phyloP scores from a whole-genome alignment of 2,888 invertebrate genomes.

The Chloroclysta siterata region DNA sequence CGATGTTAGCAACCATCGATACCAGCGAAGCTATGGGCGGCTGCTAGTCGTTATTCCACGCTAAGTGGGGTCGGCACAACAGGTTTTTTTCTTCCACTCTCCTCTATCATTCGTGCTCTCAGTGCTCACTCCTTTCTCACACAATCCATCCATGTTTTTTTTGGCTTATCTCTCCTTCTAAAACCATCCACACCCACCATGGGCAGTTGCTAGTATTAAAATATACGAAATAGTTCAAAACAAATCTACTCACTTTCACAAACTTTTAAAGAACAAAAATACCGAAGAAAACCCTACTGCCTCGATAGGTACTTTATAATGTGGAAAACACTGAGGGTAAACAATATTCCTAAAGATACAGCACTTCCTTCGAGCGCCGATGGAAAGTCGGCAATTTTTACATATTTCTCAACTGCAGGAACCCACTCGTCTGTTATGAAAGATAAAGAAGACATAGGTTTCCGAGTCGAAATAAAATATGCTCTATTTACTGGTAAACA shows the following conservation, averaged over 20 bases:
- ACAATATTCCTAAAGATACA: conserved; percentile 52
- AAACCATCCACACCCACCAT: too few species aligned
- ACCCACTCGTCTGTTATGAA: conserved; percentile 71
- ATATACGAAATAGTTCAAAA: too few species aligned
- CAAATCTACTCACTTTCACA: not conserved
- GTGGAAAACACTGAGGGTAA: conserved; percentile 53
- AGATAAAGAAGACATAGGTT: conserved; percentile 61
- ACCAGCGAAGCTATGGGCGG: too few species aligned
- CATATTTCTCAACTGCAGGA: conserved; percentile 63
- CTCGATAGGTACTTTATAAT: conserved; percentile 47
- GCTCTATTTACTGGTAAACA: conserved; percentile 34
- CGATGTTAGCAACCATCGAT: too few species aligned
- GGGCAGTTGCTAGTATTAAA: too few species aligned
- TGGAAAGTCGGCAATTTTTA: conserved; percentile 50
- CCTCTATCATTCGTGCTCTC: too few species aligned
- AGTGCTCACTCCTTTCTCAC: too few species aligned
- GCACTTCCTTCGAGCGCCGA: conserved; percentile 47
- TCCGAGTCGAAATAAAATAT: conserved; percentile 40
- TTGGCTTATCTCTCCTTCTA: too few species aligned
- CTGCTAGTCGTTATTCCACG: too few species aligned
- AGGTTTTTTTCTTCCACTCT: too few species aligned
- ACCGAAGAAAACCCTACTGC: conserved; percentile 27
- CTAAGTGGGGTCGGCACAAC: too few species aligned
- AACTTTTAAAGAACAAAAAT: conserved; percentile 16
- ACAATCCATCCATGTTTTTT: too few species aligned